Percentiles rank a stretch among this genome's conserved stretches.
phyloP scores from a whole-genome alignment of 2,888 invertebrate species.

The Bruchidius siliquastri region DNA sequence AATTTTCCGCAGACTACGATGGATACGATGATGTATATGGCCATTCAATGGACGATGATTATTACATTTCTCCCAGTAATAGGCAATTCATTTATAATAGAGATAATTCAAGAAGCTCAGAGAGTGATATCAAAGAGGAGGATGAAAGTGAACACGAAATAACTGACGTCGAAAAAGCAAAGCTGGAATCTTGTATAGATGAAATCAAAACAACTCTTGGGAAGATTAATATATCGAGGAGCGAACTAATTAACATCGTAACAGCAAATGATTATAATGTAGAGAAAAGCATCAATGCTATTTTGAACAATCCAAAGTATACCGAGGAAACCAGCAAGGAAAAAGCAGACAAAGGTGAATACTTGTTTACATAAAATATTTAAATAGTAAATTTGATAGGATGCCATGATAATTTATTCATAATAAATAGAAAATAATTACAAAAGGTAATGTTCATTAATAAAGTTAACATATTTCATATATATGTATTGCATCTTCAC shows the following conservation, averaged over 20 bases:
- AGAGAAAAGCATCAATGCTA: slow-evolving; percentile 67
- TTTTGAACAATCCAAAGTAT: slow-evolving; percentile 43
- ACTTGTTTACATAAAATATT: background rate
- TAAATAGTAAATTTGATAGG: slow-evolving; percentile 2
- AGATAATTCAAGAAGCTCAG: slow-evolving; percentile 58
- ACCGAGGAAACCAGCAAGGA: slow-evolving; percentile 26
- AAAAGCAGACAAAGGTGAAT: slow-evolving; percentile 48
- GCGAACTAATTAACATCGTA: slow-evolving; percentile 66
- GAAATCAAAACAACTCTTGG: slow-evolving; percentile 77
- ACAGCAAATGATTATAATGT: slow-evolving; percentile 69
- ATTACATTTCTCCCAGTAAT: slow-evolving; percentile 85
- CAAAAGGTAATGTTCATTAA: too few relatives aligned
- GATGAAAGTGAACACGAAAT: slow-evolving; percentile 47
- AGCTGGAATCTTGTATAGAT: slow-evolving; percentile 78
- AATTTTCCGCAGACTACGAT: slow-evolving; percentile 73
- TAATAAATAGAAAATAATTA: too few relatives aligned
- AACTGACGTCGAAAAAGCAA: slow-evolving; percentile 65
- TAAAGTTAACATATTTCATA: too few relatives aligned
- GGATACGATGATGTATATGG: slow-evolving; percentile 88
- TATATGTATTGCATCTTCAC: too few relatives aligned
- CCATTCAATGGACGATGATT: slow-evolving; percentile 90
- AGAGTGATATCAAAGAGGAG: slow-evolving; percentile 69
- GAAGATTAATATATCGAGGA: slow-evolving; percentile 64
- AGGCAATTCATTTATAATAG: slow-evolving; percentile 81
- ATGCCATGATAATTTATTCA: too few relatives aligned